Conservation (phyloP, 2,888 invertebrate genomes). For the Agriopis leucophaearia region DNA sequence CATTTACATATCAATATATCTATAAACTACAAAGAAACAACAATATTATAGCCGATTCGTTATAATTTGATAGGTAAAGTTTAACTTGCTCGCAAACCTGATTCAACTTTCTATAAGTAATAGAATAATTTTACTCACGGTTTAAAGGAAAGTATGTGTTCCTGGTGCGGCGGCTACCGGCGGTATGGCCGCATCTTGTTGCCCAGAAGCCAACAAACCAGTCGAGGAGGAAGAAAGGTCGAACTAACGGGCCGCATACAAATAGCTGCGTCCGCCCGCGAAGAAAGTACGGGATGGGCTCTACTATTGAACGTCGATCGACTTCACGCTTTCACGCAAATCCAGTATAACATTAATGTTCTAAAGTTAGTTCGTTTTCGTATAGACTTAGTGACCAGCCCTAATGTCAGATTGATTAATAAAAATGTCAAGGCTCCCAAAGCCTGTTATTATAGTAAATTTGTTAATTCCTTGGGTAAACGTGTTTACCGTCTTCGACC, state of each 20-base stretch:
- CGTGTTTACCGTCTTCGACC: too few species aligned
- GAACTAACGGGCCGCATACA: constrained; percentile 79
- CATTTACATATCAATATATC: constrained; percentile 7
- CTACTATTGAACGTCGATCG: constrained; percentile 17
- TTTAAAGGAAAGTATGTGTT: constrained; percentile 63
- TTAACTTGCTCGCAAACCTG: constrained; percentile 41
- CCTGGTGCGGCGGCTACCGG: constrained; percentile 57
- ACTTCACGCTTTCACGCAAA: neutral
- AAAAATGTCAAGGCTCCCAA: too few species aligned
- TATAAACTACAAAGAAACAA: neutral
- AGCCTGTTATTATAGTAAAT: too few species aligned
- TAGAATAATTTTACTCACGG: constrained; percentile 62
- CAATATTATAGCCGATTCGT: constrained; percentile 7
- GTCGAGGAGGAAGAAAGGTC: constrained; percentile 66
- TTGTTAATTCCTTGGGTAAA: too few species aligned
- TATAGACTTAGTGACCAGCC: too few species aligned
- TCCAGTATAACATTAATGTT: neutral
- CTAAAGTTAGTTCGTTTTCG: too few species aligned
- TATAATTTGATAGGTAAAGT: constrained; percentile 25
- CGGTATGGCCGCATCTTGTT: constrained; percentile 60
- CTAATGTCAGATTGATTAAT: too few species aligned
- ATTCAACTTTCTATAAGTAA: constrained; percentile 66
- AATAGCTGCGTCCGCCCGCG: constrained; percentile 49
- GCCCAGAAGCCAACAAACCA: constrained; percentile 65
- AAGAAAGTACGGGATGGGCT: constrained; percentile 45